Conservation (phyloP, 2,113 vertebrate species). For the Oreocharis arfaki region DNA sequence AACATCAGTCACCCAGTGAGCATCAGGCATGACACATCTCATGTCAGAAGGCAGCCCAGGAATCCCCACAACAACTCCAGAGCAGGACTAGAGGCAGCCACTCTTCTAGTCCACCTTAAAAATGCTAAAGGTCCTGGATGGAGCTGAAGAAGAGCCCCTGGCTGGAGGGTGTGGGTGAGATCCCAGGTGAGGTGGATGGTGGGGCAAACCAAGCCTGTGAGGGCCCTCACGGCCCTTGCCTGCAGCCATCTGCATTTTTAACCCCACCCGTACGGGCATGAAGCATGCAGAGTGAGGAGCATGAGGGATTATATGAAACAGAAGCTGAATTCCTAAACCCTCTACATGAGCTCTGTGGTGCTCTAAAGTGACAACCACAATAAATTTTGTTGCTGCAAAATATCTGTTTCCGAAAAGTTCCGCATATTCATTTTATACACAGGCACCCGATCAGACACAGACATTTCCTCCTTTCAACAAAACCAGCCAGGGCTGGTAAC, state of each 20-base stretch:
- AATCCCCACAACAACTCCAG: accelerated
- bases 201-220: background rate
- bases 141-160: background rate
- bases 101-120: accelerated
- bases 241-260: background rate
- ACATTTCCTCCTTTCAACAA: background rate
- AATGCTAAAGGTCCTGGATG: accelerated
- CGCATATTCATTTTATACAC: background rate
- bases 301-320: background rate
- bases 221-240: background rate
- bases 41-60: accelerated
- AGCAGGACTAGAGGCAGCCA: accelerated
- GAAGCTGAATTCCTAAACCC: background rate
- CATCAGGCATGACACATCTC: accelerated
- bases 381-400: background rate
- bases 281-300: background rate
- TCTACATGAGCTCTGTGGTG: accelerated
- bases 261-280: background rate
- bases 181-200: background rate
- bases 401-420: background rate
- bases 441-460: background rate
- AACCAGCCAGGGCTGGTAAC: background rate
- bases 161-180: background rate
- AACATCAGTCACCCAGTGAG: accelerated
- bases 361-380: background rate